Base-by-base conservation (phyloP, 2,888 invertebrate genomes). In the Bibio marci region DNA sequence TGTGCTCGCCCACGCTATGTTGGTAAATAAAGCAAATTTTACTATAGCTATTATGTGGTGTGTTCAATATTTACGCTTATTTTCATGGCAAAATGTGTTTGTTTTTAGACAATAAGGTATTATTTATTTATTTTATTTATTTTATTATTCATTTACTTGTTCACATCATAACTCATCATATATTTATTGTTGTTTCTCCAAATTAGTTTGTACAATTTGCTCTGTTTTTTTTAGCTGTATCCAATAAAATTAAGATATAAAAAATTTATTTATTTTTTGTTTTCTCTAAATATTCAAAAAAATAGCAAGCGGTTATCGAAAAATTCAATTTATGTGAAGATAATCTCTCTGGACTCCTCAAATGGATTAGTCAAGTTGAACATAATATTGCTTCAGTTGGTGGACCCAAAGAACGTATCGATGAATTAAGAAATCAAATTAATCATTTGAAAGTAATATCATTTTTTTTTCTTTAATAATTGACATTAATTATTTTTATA, bases 271-370 rank as follows among this genome's bases (percentile, higher is more conserved):
- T 32, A 15, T 32, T 14, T 22, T 22, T 42, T 41, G 36, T 35
- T 37, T 13, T 35, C n/a, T 35, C 11, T 35, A 39, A 34, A 35
- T 32, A 35, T 41, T 37, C 33, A 14, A 32, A n/a, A 27, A 27
- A 42, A 48, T 71, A 91, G 91, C 87, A 88, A 83, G 90, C 90
- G 55, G 85, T 90, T 50, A 85, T 90, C 65, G 91, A 91, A 62
- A 88, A 88, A 63, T 91, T 88, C 70, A 81, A 82, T 57, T 69
- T 85, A 52, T 90, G 88, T 63, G 86, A 87, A 61, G 86, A 88
- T 59, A 81, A 79, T 31, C 69, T 90, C 43, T 76, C 77, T 45
- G 83, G 83, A 57, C 69, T 91, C 42, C 67, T 88, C 50, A 79
- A 82, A 60, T 91, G 90, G 90, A 79, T 92, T 49, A 71, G 74